phyloP scores from a whole-genome alignment of 2,888 invertebrate species.

The Trachelus tabidus region DNA sequence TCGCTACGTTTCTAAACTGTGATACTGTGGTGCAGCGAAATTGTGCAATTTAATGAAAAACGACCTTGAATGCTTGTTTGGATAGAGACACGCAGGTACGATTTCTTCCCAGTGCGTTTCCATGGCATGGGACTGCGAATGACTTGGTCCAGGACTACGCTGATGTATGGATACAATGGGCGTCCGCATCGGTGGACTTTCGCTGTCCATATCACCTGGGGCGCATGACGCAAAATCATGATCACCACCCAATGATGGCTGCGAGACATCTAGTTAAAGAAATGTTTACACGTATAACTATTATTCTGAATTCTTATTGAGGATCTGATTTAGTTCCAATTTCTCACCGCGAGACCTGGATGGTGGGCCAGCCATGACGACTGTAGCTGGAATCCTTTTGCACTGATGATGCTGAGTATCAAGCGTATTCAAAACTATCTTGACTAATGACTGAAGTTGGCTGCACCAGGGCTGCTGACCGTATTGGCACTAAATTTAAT shows the following conservation, averaged over 20 bases:
- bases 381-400: conserved; percentile 82
- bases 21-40: not conserved
- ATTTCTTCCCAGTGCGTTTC: conserved; percentile 80
- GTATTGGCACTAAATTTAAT: conserved; percentile 75
- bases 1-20: not conserved
- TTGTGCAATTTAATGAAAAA: conserved; percentile 7
- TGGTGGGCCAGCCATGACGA: conserved; percentile 79
- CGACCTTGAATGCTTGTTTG: conserved; percentile 58
- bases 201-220: conserved; percentile 51
- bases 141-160: conserved; percentile 49
- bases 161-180: conserved; percentile 51
- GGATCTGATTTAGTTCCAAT: conserved; percentile 22
- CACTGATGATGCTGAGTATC: conserved; percentile 94
- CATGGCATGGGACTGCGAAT: conserved; percentile 64
- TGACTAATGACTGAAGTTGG: conserved; percentile 83
- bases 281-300: not conserved
- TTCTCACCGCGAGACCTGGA: conserved; percentile 74
- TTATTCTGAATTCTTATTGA: conserved; percentile 40
- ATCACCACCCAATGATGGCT: conserved; percentile 80
- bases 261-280: conserved; percentile 74
- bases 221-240: conserved; percentile 67
- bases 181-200: conserved; percentile 52
- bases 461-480: conserved; percentile 76
- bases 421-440: conserved; percentile 91
- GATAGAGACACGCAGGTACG: conserved; percentile 57